A percentile compares a stretch with the other conserved stretches of the same genome.
phyloP scores from a whole-genome alignment of 2,888 invertebrate species.

The Eristalis tenax region DNA sequence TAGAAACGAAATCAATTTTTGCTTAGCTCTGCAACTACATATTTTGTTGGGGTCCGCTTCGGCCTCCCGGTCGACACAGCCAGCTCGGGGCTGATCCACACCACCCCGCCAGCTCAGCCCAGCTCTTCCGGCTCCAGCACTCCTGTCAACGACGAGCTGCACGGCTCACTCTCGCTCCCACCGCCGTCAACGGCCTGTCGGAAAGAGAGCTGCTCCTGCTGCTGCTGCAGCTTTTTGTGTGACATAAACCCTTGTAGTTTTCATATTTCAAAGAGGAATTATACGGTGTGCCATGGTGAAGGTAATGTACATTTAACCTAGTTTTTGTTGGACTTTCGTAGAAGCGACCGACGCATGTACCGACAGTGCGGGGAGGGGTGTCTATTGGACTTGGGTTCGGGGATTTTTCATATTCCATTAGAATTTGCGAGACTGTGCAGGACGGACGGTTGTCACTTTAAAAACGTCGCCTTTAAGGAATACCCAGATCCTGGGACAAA shows the following conservation, averaged over 20 bases:
- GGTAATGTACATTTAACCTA: slow-evolving; percentile 67
- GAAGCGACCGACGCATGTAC: background rate
- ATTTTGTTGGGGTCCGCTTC: background rate
- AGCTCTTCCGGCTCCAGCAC: background rate
- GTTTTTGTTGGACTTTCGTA: slow-evolving; percentile 23
- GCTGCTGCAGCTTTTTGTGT: slow-evolving; percentile 12
- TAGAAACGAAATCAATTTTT: slow-evolving; percentile 57
- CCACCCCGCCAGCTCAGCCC: background rate
- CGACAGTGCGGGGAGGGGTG: background rate
- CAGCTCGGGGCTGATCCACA: background rate
- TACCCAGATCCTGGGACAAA: background rate
- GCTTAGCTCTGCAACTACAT: slow-evolving; percentile 33
- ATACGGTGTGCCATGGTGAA: slow-evolving; percentile 60
- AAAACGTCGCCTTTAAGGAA: background rate
- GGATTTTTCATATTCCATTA: slow-evolving; percentile 18
- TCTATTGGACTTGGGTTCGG: slow-evolving; percentile 27
- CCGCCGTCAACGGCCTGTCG: too few species aligned
- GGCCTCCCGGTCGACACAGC: background rate
- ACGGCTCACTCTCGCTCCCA: slow-evolving; percentile 7
- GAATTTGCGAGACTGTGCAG: background rate
- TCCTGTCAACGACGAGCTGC: slow-evolving; percentile 12
- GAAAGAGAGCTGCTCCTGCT: background rate
- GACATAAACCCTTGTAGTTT: slow-evolving; percentile 57
- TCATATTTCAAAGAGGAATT: slow-evolving; percentile 49
- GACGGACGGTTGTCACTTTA: background rate